Conservation (phyloP, 2,113 vertebrate species). For the Notothenia coriiceps region DNA sequence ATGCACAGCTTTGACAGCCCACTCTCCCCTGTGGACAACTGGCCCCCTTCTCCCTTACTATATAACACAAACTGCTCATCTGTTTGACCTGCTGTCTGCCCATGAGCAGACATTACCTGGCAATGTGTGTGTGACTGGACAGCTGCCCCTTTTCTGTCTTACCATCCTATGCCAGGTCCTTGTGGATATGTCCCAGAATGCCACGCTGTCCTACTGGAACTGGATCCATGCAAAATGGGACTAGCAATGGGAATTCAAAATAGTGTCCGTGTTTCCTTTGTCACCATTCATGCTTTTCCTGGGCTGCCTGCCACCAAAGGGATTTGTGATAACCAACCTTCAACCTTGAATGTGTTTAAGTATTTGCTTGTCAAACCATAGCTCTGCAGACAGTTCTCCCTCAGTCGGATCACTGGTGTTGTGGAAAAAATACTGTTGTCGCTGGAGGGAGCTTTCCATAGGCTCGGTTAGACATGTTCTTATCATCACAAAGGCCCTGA, state of each 20-base stretch:
- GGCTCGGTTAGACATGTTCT: not conserved
- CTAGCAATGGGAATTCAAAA: slow-evolving; percentile 56
- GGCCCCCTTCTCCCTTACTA: not conserved
- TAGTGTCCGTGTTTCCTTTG: slow-evolving; percentile 41
- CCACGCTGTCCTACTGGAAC: slow-evolving; percentile 20
- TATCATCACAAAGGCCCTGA: slow-evolving; percentile 28
- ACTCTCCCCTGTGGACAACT: slow-evolving; percentile 16
- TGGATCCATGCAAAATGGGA: slow-evolving; percentile 43
- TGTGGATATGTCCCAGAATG: slow-evolving; percentile 45
- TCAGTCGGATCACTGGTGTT: slow-evolving; percentile 3
- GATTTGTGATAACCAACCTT: slow-evolving; percentile 57
- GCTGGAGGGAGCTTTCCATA: slow-evolving; percentile 14
- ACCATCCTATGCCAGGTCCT: slow-evolving; percentile 5
- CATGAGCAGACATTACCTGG: slow-evolving; percentile 50
- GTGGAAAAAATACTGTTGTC: not conserved
- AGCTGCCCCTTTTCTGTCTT: slow-evolving; percentile 41
- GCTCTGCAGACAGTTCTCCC: slow-evolving; percentile 22
- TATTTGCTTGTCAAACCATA: slow-evolving; percentile 22
- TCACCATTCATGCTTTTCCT: slow-evolving; percentile 29
- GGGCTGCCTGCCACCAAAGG: slow-evolving; percentile 5
- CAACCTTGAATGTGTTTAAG: slow-evolving; percentile 32
- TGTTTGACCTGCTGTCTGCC: slow-evolving; percentile 41
- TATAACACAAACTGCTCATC: slow-evolving; percentile 36
- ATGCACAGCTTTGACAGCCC: slow-evolving; percentile 17
- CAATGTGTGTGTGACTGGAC: slow-evolving; percentile 40